phyloP scores from a whole-genome alignment of 2,888 invertebrate genomes.

The Erpobdella octoculata region DNA sequence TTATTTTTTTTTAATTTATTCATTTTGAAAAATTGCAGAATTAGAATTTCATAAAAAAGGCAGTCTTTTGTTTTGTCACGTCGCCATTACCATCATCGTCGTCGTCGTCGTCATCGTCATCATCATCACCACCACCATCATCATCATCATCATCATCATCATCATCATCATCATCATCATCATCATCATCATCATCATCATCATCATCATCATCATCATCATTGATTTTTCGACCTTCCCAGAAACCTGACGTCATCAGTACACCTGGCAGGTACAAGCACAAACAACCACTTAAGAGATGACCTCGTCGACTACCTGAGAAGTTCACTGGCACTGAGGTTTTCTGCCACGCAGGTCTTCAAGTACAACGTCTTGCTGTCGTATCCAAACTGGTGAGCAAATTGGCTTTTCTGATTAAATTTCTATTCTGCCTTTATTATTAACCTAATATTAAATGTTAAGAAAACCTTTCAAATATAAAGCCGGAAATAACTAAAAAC shows the following conservation, averaged over 20 bases:
- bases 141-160: conserved; percentile 5
- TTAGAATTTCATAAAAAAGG: too few species aligned
- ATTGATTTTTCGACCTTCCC: too few species aligned
- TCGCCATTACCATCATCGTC: background rate
- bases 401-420: too few species aligned
- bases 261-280: conserved; percentile 3
- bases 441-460: too few species aligned
- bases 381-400: background rate
- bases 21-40: too few species aligned
- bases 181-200: conserved; percentile 8
- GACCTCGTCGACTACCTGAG: background rate
- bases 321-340: background rate
- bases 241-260: conserved; percentile 5
- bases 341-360: background rate
- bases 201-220: conserved; percentile 8
- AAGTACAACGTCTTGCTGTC: background rate
- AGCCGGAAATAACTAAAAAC: too few species aligned
- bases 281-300: conserved; percentile 7
- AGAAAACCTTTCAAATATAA: too few species aligned
- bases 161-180: conserved; percentile 5
- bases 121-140: too few species aligned
- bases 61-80: too few species aligned
- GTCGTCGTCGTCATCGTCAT: too few species aligned
- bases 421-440: too few species aligned
- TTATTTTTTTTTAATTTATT: too few species aligned